Evolutionary conservation across 2,888 invertebrate genomes (phyloP).

Genomic region (Balanococcus diminutus): DNA sequence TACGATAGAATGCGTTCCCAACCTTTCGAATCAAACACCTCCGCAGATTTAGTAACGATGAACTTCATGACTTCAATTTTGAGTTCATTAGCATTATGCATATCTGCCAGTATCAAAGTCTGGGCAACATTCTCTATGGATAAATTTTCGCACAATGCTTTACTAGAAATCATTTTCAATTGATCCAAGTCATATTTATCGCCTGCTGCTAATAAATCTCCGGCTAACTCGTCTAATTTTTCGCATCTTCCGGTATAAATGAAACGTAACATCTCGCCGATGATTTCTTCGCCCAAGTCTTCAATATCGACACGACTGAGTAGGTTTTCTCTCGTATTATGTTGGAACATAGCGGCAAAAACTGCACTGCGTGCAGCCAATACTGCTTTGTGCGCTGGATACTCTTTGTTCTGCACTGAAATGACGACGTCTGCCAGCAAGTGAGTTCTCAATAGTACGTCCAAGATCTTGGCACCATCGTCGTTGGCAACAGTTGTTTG

Average conservation of each 20-base stretch:
- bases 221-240: conserved; percentile 97
- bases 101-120: conserved; percentile 93
- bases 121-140: conserved; percentile 96
- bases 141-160: conserved; percentile 90
- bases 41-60: background rate
- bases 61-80: background rate
- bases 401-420: conserved; percentile 80
- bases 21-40: background rate
- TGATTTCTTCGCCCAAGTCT: conserved; percentile 97
- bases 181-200: conserved; percentile 98
- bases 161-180: conserved; percentile 98
- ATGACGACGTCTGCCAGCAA: background rate
- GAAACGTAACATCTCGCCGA: conserved; percentile 95
- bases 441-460: background rate
- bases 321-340: conserved; percentile 98
- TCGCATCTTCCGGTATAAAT: conserved; percentile 97
- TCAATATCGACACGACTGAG: conserved; percentile 94
- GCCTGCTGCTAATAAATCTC: conserved; percentile 95
- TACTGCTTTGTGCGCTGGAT: conserved; percentile 96
- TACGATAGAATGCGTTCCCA: background rate
- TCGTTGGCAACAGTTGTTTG: no score
- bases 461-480: no score
- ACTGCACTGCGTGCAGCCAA: conserved; percentile 96
- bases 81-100: conserved; percentile 85
- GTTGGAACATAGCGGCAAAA: conserved; percentile 99